Base-by-base conservation (phyloP, 2,113 vertebrate species). In the Hucho hucho region DNA sequence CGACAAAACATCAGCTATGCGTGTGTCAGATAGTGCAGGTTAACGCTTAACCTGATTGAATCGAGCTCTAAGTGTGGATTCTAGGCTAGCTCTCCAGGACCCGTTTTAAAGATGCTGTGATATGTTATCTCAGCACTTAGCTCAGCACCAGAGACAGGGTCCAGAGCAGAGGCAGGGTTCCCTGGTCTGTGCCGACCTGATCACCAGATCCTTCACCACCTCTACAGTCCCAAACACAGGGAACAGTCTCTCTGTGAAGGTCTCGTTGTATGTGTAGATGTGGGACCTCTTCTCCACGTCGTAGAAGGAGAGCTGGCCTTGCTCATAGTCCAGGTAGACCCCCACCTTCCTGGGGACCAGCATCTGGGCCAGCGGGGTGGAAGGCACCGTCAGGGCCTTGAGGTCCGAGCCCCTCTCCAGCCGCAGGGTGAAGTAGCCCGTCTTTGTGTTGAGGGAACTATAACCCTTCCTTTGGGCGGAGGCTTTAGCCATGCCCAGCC, bases 401-500 rank as follows among this genome's bases (percentile, higher is more conserved):
- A 93, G 80, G 28, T 93, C 92, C 0, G 64, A 26, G 66, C 92
- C 92, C 26, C 92, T 84, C 87, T 93, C 92, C 88, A 94, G 85
- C 6, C 93, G 86, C 37, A 94, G 88, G 49, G 89, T 93, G 43
- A 91, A 82, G 85, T 92, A 93, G 47, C 93, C 93, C 0, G 87
- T 85, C 6, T 85, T 81, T 0, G 88, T 88, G 90, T 92, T 92
- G 63, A 94, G 90, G 0, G 89, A 75, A 67, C 81, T 81, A 84
- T 90, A 93, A 63, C 92, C 92, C 77, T 93, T 95, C 80, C 95
- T 90, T 7, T 91, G 77, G 0, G 96, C 81, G 0, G 95, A 96
- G 12, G 94, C 95, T 0, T 75, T 90, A 76, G 94, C 96, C 83
- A 97, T 93, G 0, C 97, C 97, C 0, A 98, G 92, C 20, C 96